Percentiles rank a stretch among this genome's conserved stretches.
phyloP scores from a whole-genome alignment of 2,797 vertebrate species.

The Semaprochilodus insignis region DNA sequence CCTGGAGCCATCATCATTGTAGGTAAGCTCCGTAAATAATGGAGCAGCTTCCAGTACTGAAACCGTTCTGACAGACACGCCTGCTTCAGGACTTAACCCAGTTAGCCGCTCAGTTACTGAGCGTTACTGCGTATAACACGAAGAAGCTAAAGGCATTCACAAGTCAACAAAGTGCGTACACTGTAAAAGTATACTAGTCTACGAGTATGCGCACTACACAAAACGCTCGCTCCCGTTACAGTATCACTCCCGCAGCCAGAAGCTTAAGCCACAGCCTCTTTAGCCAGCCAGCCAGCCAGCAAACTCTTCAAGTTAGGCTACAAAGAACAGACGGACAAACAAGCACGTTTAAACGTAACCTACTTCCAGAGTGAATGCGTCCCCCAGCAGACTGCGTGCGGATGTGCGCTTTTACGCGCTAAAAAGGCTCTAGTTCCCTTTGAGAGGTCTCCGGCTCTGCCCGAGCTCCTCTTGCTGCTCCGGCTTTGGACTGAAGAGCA shows the following conservation, averaged over 20 bases:
- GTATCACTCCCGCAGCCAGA: not conserved
- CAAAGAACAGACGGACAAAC: not conserved
- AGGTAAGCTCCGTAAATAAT: not conserved
- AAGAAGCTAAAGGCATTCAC: not conserved
- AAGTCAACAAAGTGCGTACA: not conserved
- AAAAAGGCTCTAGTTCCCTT: conserved; percentile 40
- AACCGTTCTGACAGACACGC: not conserved
- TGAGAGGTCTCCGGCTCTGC: conserved; percentile 21
- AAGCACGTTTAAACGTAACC: not conserved
- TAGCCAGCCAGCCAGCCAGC: not conserved
- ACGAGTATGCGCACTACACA: not conserved
- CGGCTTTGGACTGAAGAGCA: conserved; percentile 58
- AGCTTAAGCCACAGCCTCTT: conserved; percentile 3
- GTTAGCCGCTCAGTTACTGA: not conserved
- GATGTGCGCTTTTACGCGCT: not conserved
- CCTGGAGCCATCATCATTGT: not conserved
- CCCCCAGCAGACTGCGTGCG: not conserved
- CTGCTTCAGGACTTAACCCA: not conserved
- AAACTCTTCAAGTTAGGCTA: not conserved
- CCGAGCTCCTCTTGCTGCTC: conserved; percentile 41
- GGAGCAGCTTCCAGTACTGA: not conserved
- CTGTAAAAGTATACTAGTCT: not conserved
- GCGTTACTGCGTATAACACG: not conserved
- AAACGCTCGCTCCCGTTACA: conserved; percentile 13
- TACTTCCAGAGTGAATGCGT: conserved; percentile 16